Evolutionary conservation across 2,888 invertebrate species (phyloP), one percentile per base, ranked within the genome.

Genomic region (Eupithecia inturbata): DNA sequence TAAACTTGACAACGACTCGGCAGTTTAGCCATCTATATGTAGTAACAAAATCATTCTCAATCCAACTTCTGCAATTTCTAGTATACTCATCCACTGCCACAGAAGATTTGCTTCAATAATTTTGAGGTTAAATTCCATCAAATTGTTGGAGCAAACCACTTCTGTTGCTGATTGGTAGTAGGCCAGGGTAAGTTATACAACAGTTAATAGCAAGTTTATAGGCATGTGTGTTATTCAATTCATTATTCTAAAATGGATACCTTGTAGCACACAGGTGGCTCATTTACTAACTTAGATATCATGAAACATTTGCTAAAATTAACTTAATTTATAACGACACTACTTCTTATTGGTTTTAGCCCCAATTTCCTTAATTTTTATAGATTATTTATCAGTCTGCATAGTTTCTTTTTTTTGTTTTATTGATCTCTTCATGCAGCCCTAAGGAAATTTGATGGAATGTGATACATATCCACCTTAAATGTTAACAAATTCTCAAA

Each of bases 91-190:
- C 66, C 22, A 36, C 57, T 68, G 57, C 22, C 57, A 67, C 45
- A 49, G 36, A 62, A 68, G 76, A 69, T 71, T 69, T 76, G 76
- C 76, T 72, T 73, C 41, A 73, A 33, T 71, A 73, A 53, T 73
- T 76, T 76, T 73, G 73, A 76, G 76, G 76, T 76, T 76, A 76
- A 64, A 71, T 76, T 71, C 76, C 76, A 62, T 26, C 31, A 53
- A 63, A 66, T 73, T 73, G 71, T 62, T 73, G 49, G 62, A 76
- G 71, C 73, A 76, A 70, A 73, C 68, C 66, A 62, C 19, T 60
- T 62, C 45, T 66, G 26, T 39, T 66, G 7, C 39, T 22, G 28
- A 31, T 62, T 57, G 33, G 63, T 12, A 66, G 53, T 60, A n/a
- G 66, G 66, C 39, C 49, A 66, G 45, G 16, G 68, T 68, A 71